Evolutionary conservation across 2,797 vertebrate genomes (phyloP), one percentile per base, ranked within the genome.

Genomic region (Naso thynnoides): DNA sequence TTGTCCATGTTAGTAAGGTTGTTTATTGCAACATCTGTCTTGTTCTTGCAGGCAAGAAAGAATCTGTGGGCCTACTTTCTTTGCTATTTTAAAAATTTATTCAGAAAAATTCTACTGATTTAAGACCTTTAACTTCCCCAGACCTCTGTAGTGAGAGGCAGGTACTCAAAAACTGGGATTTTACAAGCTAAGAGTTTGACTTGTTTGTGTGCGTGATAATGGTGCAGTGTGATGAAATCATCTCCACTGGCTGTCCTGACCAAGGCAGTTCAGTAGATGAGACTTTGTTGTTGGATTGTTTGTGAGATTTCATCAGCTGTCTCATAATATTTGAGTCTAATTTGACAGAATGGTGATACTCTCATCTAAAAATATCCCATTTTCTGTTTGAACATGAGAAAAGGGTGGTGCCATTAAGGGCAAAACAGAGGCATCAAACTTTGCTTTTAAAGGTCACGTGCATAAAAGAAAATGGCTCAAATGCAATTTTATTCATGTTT

Each of bases 331-430:
- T 68, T 82, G 56, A 75, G 16, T 67, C 44, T 77, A 62, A 73
- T 78, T 76, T 84, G 83, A 82, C 70, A 81, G 77, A 77, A 85
- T 79, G 79, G 72, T 79, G 79, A 48, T 79, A 50, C 54, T 59
- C 26, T 44, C 44, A 29, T 79, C 70, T 82, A 83, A 83, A 86
- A 83, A 84, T 82, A 83, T 8, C 54, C 26, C 19, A 39, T 45
- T 75, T 67, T 64, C 33, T 52, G 18, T 49, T 42, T 60, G 18
- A 73, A 67, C 31, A 67, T 39, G 21, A 73, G 58, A 47, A 4
- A 39, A 8, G 19, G 27, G 6, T 42, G 45, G 18, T 42, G n/a
- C 31, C 44, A 61, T 36, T 23, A 44, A 38, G 27, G 45, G 44
- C 45, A 78, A n/a, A 48, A 54, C 38, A 33, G 14, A 57, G 45